phyloP scores from a whole-genome alignment of 2,797 vertebrate species.

The Lacerta bilineata region DNA sequence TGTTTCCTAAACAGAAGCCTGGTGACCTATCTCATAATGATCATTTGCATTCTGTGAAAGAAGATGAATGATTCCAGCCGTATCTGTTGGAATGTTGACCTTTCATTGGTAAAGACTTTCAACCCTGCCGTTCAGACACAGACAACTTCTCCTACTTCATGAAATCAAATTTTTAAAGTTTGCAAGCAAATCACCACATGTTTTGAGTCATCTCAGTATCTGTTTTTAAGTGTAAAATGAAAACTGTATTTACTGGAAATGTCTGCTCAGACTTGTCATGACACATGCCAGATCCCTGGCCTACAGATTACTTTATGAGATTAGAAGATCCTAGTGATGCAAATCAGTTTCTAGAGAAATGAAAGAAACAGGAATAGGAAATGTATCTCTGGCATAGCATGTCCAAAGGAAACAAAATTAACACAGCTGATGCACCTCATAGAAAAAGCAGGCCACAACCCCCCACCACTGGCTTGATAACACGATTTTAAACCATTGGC shows the following conservation, averaged over 20 bases:
- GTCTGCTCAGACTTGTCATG: constrained; percentile 73
- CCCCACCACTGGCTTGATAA: no score
- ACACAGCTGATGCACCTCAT: not conserved
- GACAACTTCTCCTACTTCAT: constrained; percentile 45
- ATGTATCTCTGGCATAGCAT: not conserved
- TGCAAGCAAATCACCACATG: constrained; percentile 74
- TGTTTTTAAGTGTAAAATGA: constrained; percentile 71
- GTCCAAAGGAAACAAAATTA: not conserved
- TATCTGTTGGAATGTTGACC: constrained; percentile 4
- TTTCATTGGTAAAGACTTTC: not conserved
- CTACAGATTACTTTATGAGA: constrained; percentile 77
- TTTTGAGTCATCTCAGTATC: constrained; percentile 76
- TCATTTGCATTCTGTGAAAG: not conserved
- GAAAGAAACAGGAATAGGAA: constrained; percentile 54
- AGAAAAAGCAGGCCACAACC: not conserved
- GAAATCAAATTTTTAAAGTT: constrained; percentile 80
- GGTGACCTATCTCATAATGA: not conserved
- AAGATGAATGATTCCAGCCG: not conserved
- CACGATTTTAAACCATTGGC: no score
- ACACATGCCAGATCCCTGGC: constrained; percentile 80
- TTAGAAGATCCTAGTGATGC: constrained; percentile 74
- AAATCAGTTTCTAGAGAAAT: constrained; percentile 61
- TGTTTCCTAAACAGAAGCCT: not conserved
- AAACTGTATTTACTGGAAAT: constrained; percentile 78
- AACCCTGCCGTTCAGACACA: no score